A percentile compares a stretch with the other conserved stretches of the same genome.
Conservation (phyloP, 2,797 vertebrate genomes). For the Trematomus bernacchii region DNA sequence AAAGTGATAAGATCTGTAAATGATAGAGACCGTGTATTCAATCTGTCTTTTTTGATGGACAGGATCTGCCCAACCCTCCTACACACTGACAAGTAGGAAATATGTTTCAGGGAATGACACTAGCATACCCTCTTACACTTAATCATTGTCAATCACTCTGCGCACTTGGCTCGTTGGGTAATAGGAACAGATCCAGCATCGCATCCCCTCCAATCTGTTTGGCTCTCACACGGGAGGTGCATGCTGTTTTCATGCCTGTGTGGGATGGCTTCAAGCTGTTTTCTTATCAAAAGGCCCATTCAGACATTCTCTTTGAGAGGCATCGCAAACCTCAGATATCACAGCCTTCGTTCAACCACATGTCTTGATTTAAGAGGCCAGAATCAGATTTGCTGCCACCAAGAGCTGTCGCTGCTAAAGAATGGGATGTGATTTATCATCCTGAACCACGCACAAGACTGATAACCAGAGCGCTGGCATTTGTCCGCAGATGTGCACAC, state of each 20-base stretch:
- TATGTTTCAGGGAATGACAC: constrained; percentile 84
- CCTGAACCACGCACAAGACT: constrained; percentile 66
- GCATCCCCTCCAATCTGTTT: constrained; percentile 85
- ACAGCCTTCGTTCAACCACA: constrained; percentile 82
- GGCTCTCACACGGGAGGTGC: constrained; percentile 83
- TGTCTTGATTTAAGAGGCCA: constrained; percentile 82
- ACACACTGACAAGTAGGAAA: constrained; percentile 81
- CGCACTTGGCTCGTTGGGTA: constrained; percentile 79
- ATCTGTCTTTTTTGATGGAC: constrained; percentile 81
- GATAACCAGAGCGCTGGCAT: constrained; percentile 71
- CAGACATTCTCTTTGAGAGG: constrained; percentile 82
- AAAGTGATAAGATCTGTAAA: constrained; percentile 62
- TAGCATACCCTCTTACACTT: constrained; percentile 83
- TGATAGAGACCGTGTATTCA: constrained; percentile 58
- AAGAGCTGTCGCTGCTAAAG: constrained; percentile 76
- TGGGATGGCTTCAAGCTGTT: constrained; percentile 86
- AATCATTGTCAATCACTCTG: constrained; percentile 85
- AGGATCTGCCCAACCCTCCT: constrained; percentile 79
- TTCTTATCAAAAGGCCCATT: constrained; percentile 86
- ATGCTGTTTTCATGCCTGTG: constrained; percentile 86
- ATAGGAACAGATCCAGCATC: constrained; percentile 84
- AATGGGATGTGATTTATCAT: constrained; percentile 80
- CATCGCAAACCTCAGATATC: constrained; percentile 81
- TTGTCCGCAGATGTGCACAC: constrained; percentile 46
- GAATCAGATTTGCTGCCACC: constrained; percentile 79